Conservation (phyloP, 2,113 vertebrate genomes). For the Onychorhynchus coronatus region DNA sequence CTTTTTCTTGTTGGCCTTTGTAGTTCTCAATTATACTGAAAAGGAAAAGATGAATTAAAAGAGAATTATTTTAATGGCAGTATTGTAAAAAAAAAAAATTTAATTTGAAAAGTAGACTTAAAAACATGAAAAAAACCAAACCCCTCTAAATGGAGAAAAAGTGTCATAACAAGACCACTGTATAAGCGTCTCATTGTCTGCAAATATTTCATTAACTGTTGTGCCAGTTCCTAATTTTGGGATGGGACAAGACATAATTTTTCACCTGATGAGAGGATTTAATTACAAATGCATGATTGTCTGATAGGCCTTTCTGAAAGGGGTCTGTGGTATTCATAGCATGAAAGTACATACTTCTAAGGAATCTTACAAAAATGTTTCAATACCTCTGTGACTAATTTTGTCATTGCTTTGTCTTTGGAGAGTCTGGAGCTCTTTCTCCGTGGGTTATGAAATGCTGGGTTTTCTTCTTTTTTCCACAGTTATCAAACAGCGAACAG, state of each 20-base stretch:
- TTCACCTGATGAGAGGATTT: not conserved
- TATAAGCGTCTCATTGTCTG: not conserved
- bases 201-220: not conserved
- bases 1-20: not conserved
- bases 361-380: not conserved
- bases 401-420: not conserved
- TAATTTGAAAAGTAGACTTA: not conserved
- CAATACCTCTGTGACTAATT: not conserved
- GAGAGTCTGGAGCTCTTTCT: not conserved
- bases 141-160: not conserved
- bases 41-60: not conserved
- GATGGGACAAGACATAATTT: not conserved
- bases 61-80: not conserved
- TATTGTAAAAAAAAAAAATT: not conserved
- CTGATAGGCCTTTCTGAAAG: not conserved
- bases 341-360: not conserved
- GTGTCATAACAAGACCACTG: not conserved
- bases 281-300: not conserved
- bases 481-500: conserved; percentile 68
- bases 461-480: conserved; percentile 17
- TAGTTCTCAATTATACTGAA: not conserved
- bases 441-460: not conserved
- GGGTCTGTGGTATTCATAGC: not conserved
- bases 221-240: not conserved
- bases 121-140: not conserved